Evolutionary conservation across 2,888 invertebrate species (phyloP), one percentile per base, ranked within the genome.

Genomic region (Pristionchus japonicus): DNA sequence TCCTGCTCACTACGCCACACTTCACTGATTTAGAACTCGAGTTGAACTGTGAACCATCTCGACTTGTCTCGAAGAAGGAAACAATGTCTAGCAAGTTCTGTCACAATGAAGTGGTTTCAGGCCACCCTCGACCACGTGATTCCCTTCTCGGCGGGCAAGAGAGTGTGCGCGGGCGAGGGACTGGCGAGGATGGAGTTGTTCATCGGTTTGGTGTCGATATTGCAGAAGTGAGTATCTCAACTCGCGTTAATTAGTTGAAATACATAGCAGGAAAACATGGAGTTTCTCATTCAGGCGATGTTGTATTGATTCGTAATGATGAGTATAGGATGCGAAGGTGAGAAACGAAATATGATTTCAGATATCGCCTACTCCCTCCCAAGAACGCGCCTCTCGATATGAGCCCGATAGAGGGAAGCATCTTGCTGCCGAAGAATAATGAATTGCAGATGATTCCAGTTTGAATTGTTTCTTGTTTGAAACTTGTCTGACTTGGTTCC

Each of bases 181-280:
- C 84, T 84, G 34, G 84, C 84, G 37, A 40, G 84, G 37, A 84
- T 84, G 84, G 84, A 84, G 23, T 27, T 84, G 27, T 84, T 84
- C 84, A 57, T 84, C 27, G 84, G 57, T 1, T 37, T 84, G 27
- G 37, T 61, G 34, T 17, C 61, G n/a, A 57, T 84, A 37, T n/a
- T 61, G 49, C 84, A 84, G 52, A 84, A 84, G 57, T 84, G n/a
- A n/a, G n/a, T n/a, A n/a, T n/a, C n/a, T n/a, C n/a, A n/a, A n/a
- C n/a, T n/a, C n/a, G n/a, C n/a, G n/a, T n/a, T n/a, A n/a, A n/a
- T n/a, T n/a, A n/a, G n/a, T n/a, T n/a, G n/a, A n/a, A n/a, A n/a
- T n/a, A n/a, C n/a, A n/a, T n/a, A n/a, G n/a, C n/a, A n/a, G n/a
- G n/a, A n/a, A n/a, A n/a, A n/a, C n/a, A n/a, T n/a, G n/a, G n/a